Conservation (phyloP, 2,113 vertebrate genomes). For the Dryoscopus gambensis region DNA sequence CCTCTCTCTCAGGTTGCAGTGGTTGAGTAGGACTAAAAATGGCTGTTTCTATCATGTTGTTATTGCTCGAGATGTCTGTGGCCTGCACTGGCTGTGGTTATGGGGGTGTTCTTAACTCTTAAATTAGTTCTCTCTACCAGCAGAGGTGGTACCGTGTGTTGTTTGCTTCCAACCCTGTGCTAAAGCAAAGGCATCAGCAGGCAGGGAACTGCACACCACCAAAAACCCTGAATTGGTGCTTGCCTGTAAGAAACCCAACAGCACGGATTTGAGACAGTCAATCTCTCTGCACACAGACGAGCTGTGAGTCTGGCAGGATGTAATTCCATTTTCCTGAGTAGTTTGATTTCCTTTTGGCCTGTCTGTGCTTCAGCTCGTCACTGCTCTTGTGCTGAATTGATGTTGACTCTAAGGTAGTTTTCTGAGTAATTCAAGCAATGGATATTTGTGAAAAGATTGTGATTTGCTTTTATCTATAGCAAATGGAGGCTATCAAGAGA, state of each 20-base stretch:
- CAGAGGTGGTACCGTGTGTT: background rate
- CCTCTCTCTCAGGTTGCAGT: background rate
- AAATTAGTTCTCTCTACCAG: background rate
- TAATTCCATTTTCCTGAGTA: background rate
- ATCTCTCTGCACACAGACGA: background rate
- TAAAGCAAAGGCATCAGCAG: background rate
- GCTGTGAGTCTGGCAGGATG: background rate
- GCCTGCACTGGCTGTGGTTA: background rate
- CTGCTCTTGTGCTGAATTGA: background rate
- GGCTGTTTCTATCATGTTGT: background rate
- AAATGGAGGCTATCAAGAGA: background rate
- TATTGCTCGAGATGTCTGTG: accelerated
- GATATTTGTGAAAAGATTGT: background rate
- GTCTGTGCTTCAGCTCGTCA: background rate
- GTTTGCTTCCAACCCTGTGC: background rate
- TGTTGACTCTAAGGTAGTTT: background rate
- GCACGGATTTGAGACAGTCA: background rate
- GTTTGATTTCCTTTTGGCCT: slow-evolving; percentile 17
- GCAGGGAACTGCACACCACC: background rate
- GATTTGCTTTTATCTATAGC: background rate
- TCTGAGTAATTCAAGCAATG: background rate
- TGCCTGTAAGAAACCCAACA: background rate
- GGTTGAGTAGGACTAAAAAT: background rate
- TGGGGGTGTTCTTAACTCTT: background rate
- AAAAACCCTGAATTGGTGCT: background rate